These are phyloP conservation scores for Neodontobutis hainanensis DNA, from an alignment of 2,113 vertebrate species.

Conservation along the genomic window DNA sequence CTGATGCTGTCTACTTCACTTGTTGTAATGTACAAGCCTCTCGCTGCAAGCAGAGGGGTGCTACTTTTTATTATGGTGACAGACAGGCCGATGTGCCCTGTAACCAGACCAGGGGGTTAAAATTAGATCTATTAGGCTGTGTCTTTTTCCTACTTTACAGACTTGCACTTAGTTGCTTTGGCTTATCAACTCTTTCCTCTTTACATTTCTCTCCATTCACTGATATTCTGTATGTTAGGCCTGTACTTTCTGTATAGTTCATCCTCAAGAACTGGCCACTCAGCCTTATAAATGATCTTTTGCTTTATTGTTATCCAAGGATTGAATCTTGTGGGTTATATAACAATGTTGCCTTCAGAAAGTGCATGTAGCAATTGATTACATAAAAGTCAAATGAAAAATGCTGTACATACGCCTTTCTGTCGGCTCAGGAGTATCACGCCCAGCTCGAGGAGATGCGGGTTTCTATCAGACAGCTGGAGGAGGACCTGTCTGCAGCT, in stretches of 20 bases:
- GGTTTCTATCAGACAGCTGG: constrained; percentile 93
- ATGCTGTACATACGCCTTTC: no score
- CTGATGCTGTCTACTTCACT: constrained; percentile 32
- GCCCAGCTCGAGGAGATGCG: constrained; percentile 98
- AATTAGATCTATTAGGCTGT: constrained; percentile 50
- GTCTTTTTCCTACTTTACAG: constrained; percentile 54
- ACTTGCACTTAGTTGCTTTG: constrained; percentile 35
- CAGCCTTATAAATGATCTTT: neutral
- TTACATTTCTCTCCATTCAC: neutral
- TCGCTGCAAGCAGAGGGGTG: constrained; percentile 28
- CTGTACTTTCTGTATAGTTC: neutral
- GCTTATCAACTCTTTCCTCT: constrained; percentile 19
- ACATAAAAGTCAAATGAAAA: no score
- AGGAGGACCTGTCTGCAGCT: constrained; percentile 96
- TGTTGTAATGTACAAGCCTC: constrained; percentile 20
- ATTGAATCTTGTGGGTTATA: no score
- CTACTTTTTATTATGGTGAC: constrained; percentile 53
- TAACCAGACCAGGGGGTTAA: constrained; percentile 34
- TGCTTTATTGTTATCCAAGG: no score
- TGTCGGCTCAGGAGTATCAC: constrained; percentile 88
- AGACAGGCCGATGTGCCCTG: constrained; percentile 22
- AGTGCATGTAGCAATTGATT: no score
- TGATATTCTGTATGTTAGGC: constrained; percentile 9
- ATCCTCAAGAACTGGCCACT: neutral
- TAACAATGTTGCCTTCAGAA: no score